Evolutionary conservation across 2,888 invertebrate genomes (phyloP).

Genomic region (Athalia circularis): DNA sequence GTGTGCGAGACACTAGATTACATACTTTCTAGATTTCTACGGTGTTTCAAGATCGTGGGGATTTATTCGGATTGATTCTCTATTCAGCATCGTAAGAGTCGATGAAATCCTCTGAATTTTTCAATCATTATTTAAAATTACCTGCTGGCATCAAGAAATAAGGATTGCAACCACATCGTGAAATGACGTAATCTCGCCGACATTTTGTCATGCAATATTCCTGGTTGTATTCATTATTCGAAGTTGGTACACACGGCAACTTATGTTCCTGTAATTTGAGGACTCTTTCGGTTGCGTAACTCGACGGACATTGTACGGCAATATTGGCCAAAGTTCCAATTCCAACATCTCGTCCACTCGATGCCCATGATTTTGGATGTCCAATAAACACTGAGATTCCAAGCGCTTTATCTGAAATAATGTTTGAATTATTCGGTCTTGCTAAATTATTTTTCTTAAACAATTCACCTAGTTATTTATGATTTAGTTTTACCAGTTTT

Average conservation of each 20-base stretch:
- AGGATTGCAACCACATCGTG: conserved; percentile 65
- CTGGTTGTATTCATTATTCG: conserved; percentile 54
- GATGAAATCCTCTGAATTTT: conserved; percentile 30
- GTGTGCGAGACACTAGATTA: not conserved
- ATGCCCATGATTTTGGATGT: conserved; percentile 60
- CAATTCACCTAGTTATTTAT: not conserved
- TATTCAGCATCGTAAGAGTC: too few relatives aligned
- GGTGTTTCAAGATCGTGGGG: not conserved
- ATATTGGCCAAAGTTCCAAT: conserved; percentile 58
- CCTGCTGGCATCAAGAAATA: conserved; percentile 59
- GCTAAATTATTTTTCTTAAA: not conserved
- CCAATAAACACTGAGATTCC: conserved; percentile 58
- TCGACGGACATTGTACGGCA: conserved; percentile 60
- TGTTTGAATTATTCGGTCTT: not conserved
- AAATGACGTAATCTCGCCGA: conserved; percentile 57
- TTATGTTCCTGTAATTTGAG: conserved; percentile 53
- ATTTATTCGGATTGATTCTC: too few relatives aligned
- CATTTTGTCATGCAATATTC: conserved; percentile 64
- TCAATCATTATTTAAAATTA: conserved; percentile 55
- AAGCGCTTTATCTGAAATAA: conserved; percentile 46
- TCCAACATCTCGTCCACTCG: conserved; percentile 57
- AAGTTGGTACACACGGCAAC: conserved; percentile 60
- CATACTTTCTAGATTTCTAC: too few relatives aligned
- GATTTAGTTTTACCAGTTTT: conserved; percentile 54
- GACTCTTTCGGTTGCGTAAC: conserved; percentile 57